Evolutionary conservation across 2,888 invertebrate genomes (phyloP).

Genomic region (Nomada lathburiana): DNA sequence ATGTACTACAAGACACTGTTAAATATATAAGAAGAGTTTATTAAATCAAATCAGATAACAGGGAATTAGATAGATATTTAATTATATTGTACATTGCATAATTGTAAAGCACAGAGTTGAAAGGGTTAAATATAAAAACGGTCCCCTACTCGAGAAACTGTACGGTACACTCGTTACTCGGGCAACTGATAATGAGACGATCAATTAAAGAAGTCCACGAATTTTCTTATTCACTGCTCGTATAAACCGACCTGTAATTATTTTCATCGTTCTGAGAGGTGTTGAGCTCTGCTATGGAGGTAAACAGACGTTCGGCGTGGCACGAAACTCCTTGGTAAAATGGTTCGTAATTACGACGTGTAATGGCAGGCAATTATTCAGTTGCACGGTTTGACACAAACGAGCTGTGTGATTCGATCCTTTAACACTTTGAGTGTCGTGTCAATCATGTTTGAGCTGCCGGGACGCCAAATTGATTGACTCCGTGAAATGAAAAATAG

Average conservation of each 20-base stretch:
- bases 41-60: too few species aligned
- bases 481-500: too few species aligned
- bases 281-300: not conserved
- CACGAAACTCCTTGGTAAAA: not conserved
- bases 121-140: not conserved
- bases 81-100: too few species aligned
- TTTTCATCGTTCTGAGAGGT: not conserved
- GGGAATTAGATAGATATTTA: too few species aligned
- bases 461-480: too few species aligned
- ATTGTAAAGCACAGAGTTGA: not conserved
- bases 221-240: not conserved
- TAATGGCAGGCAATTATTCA: conserved; percentile 5
- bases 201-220: conserved; percentile 2
- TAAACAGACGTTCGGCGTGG: too few species aligned
- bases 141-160: not conserved
- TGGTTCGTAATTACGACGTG: not conserved
- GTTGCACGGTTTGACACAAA: too few species aligned
- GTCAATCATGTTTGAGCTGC: too few species aligned
- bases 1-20: too few species aligned
- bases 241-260: conserved; percentile 12
- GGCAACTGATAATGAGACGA: not conserved
- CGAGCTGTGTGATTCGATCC: not conserved
- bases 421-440: not conserved
- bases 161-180: conserved; percentile 3
- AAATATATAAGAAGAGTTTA: too few species aligned